Base-by-base conservation (phyloP, 2,797 vertebrate species). In the Bradypodion ventrale region DNA sequence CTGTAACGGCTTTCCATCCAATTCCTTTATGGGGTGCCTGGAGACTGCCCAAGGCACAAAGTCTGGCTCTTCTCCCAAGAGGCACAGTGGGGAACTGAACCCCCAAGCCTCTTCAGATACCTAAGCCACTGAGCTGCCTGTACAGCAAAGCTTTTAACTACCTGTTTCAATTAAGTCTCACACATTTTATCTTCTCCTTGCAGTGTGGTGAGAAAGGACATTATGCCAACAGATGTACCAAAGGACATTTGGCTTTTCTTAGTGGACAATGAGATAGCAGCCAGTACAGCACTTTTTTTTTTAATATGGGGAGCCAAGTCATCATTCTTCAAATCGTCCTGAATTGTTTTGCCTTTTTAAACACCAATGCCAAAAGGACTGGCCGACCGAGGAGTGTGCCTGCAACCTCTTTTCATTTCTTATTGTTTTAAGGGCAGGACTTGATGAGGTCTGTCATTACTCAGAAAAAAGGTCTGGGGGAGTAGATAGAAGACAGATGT, bases 161-260 rank as follows among this genome's bases (percentile, higher is more conserved):
- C 21, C 29, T 37, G 59, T 56, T 40, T 62, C 62, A 76, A 76
- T 40, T 12, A 25, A 1, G 0, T 40, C n/a, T 87, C 73, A 79
- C 21, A 83, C 75, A 19, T 56, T 89, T 65, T 76, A 21, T 83
- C 68, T 84, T 84, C 46, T 92, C 86, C 90, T 87, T 85, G 63
- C 73, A 99, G 98, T 99, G 98, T 92, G 98, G 98, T 66, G 98
- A 99, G 94, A 99, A 99, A 94, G 98, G 98, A 91, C 98, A 99
- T 94, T 99, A 99, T 72, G 98, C 98, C 95, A 99, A 99, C 96
- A 98, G 99, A 96, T 99, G 98, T 95, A 99, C 97, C 87, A 99
- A 99, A 96, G 98, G 98, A 91, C 98, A 99, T 85, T 97, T 99
- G 88, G 98, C 98, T 85, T 99, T 99, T 95, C 96, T 99, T 93